Evolutionary conservation across 1,140 invertebrate species (phyloP).

Genomic region (Macrosteles quadrilineatus): DNA sequence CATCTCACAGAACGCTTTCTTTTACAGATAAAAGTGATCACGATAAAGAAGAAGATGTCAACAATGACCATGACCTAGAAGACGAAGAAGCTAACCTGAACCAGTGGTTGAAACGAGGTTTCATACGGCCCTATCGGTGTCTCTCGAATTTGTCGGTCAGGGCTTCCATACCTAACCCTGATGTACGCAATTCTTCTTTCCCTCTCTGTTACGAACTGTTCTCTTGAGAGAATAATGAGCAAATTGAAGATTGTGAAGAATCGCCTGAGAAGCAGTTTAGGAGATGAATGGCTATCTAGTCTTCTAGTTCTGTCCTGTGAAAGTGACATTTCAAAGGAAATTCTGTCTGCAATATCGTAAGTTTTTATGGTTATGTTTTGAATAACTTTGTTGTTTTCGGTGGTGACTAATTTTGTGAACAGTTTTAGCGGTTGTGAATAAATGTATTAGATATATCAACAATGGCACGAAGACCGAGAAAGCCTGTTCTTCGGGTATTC

Average conservation of each 20-base stretch:
- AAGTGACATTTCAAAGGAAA: constrained; percentile 21
- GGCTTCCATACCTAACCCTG: background rate
- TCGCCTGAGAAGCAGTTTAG: constrained; percentile 21
- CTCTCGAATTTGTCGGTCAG: constrained; percentile 11
- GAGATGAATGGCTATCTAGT: constrained; percentile 30
- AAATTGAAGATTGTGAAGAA: constrained; percentile 26
- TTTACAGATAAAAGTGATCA: too few species aligned
- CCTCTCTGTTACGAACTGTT: constrained; percentile 27
- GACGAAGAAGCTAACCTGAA: background rate
- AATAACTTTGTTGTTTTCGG: too few species aligned
- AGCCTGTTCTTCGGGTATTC: too few species aligned
- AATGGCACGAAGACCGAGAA: too few species aligned
- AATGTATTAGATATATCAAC: too few species aligned
- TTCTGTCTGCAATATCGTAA: too few species aligned
- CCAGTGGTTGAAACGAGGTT: constrained; percentile 21
- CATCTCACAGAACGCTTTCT: too few species aligned
- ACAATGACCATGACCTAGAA: background rate
- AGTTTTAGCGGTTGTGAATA: too few species aligned
- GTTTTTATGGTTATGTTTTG: too few species aligned
- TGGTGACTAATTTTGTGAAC: too few species aligned
- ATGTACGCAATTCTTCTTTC: constrained; percentile 22
- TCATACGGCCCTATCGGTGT: constrained; percentile 25
- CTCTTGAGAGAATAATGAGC: constrained; percentile 26
- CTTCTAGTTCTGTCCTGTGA: constrained; percentile 22
- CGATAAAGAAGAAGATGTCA: background rate